phyloP scores from a whole-genome alignment of 2,113 vertebrate genomes.

The Rhizomys pruinosus region DNA sequence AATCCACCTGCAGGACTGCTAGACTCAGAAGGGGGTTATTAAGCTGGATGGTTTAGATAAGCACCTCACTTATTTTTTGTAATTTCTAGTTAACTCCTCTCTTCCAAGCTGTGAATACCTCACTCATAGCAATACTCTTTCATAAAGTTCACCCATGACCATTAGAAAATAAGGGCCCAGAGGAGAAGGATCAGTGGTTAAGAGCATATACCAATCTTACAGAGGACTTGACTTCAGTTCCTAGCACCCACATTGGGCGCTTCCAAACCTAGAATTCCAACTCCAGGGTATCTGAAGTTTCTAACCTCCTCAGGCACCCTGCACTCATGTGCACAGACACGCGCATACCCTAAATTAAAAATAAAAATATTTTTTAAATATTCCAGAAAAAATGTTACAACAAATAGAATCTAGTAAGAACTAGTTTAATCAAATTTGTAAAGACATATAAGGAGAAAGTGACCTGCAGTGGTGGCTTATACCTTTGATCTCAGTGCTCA shows the following conservation, averaged over 20 bases:
- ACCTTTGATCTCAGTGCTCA: too few relatives aligned
- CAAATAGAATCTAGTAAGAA: slow-evolving; percentile 31
- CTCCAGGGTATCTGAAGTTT: not conserved
- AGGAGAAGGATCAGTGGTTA: not conserved
- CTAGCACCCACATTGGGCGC: not conserved
- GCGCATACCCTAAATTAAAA: not conserved
- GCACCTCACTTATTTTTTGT: not conserved
- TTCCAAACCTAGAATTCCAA: not conserved
- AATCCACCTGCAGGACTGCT: not conserved
- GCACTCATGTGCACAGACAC: not conserved
- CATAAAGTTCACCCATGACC: not conserved
- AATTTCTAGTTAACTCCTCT: not conserved
- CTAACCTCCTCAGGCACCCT: too few relatives aligned
- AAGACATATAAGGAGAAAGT: not conserved
- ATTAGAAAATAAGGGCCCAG: not conserved
- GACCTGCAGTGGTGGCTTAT: not conserved
- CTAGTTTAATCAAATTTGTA: not conserved
- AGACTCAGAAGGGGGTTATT: not conserved
- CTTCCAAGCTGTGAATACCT: not conserved
- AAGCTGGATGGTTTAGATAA: not conserved
- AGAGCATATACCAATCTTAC: not conserved
- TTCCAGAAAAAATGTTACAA: not conserved
- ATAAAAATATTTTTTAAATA: not conserved
- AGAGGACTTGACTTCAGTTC: not conserved
- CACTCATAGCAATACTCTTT: not conserved